phyloP scores from a whole-genome alignment of 2,113 vertebrate genomes.

The Rana temporaria region DNA sequence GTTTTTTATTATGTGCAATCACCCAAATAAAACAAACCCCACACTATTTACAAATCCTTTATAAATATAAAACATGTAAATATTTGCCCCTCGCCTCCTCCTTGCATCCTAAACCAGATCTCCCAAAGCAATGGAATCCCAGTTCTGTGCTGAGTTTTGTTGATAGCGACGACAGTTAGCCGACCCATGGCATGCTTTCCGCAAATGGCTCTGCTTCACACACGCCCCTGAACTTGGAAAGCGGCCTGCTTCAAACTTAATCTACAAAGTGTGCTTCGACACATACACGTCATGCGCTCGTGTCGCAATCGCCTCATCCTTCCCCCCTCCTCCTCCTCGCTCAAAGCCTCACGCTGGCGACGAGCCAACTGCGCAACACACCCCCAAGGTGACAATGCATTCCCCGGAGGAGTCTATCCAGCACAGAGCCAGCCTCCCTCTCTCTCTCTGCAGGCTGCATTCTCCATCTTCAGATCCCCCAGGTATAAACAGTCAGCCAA shows the following conservation, averaged over 20 bases:
- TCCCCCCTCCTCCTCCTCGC: neutral
- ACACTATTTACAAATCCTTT: no score
- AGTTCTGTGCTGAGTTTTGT: no score
- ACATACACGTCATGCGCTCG: neutral
- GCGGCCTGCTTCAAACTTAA: neutral
- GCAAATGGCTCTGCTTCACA: no score
- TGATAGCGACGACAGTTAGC: no score
- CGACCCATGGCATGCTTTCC: no score
- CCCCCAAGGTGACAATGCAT: slow-evolving; percentile 41
- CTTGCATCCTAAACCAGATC: no score
- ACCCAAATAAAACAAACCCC: no score
- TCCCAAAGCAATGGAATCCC: no score
- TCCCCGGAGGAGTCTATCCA: slow-evolving; percentile 48
- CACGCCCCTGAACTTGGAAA: no score
- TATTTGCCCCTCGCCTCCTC: no score
- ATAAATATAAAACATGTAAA: no score
- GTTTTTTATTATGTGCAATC: no score
- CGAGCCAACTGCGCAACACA: slow-evolving; percentile 43
- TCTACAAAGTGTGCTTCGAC: neutral
- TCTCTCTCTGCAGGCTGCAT: slow-evolving; percentile 9
- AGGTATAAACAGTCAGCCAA: slow-evolving; percentile 24
- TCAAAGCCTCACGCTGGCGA: slow-evolving; percentile 3
- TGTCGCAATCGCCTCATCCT: slow-evolving; percentile 21
- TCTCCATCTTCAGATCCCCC: slow-evolving; percentile 29
- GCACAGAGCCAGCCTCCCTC: slow-evolving; percentile 19